Evolutionary conservation across 2,797 vertebrate species (phyloP), one percentile per base, ranked within the genome.

Genomic region (Morus bassanus): DNA sequence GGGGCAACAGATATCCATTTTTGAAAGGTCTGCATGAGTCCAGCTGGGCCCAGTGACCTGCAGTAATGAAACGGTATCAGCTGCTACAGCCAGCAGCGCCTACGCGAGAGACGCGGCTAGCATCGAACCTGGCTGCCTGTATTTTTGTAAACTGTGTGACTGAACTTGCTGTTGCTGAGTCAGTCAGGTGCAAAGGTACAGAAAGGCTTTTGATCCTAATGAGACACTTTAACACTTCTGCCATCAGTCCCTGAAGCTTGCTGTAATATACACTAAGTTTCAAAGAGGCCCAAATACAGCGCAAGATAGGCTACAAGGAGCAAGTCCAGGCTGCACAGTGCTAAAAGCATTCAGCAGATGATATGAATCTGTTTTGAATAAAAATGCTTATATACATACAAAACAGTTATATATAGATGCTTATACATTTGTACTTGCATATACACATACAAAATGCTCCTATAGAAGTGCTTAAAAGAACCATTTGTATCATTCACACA

Each of bases 101-200:
- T 30, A n/a, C n/a, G 41, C 0, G 0, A 83, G 37, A 45, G 18
- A 50, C 59, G 4, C 1, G 41, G 68, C 68, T 23, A 50, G 18
- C 53, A 63, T 9, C 60, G 63, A 25, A 13, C 7, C 30, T 25
- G 56, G 23, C 6, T 43, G 73, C 33, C 41, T 80, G 46, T 1
- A 11, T 7, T 51, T 73, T 13, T 43, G 37, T 27, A 17, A 75
- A n/a, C 12, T 1, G 5, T 27, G 85, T 14, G 63, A 35, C 2
- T 63, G 70, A 85, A 46, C 37, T 25, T 60, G 18, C 21, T 13
- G 4, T 8, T 86, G 43, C 64, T 25, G 68, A 78, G 64, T 46
- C 35, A 85, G 35, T 27, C 54, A 39, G 64, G 15, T 28, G 27
- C 27, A 74, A 46, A 80, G 27, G 39, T 23, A 31, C 5, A 79